Base-by-base conservation (phyloP, 2,113 vertebrate genomes). In the Octodon degus region DNA sequence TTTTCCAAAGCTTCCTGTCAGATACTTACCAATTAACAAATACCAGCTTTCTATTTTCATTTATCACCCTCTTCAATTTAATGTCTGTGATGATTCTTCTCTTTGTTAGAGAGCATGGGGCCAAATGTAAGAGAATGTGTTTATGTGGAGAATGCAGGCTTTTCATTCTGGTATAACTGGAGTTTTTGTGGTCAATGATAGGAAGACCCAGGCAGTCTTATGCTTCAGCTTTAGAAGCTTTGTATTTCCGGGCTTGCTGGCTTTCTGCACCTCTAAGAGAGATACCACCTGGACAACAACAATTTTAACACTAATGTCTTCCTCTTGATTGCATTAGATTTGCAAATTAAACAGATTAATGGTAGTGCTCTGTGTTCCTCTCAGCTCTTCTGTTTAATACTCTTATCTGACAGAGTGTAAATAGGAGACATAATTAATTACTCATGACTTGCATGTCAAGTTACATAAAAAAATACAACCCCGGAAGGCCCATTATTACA, bases 391-490 rank as follows among this genome's bases (percentile, higher is more conserved):
- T 34, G 0, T 97, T 98, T 98, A 98, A 98, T 98, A 93, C 85
- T 97, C 86, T 98, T 98, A 98, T 98, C 97, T 98, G 97, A 86
- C 97, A 97, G 98, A 97, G 97, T 97, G 97, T 98, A 98, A 98
- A 98, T 97, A 98, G 91, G 89, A 98, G 95, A 97, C 96, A 95
- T 97, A 98, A 98, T 98, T 98, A 98, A 98, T 98, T 98, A 98
- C 96, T 97, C 93, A 97, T 90, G 95, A 97, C 97, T 98, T 98
- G 96, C 96, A 94, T 91, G 97, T 97, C 97, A 98, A 97, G 96
- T 97, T 94, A 83, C 76, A 72, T 94, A 88, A 94, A 98, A 97
- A 88, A 94, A 98, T 96, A 94, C 85, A 55, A 88, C 68, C 92
- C 76, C 5, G 0, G 80, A 70, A 97, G 95, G 43, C 94, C 70